phyloP scores from a whole-genome alignment of 2,113 vertebrate genomes.

The Megalops atlanticus region DNA sequence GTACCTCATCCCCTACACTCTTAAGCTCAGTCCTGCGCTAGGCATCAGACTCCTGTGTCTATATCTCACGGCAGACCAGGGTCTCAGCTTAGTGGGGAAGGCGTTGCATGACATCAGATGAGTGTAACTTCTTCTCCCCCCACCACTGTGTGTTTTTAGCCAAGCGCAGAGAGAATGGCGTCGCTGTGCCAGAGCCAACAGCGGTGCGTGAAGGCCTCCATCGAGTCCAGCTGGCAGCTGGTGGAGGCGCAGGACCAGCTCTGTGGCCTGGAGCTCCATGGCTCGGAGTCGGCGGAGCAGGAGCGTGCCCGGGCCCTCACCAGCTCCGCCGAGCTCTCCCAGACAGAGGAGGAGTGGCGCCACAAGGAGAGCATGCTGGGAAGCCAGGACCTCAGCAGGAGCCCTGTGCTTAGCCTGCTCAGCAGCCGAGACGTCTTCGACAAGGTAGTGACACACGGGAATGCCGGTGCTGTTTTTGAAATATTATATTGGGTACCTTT shows the following conservation, averaged over 20 bases:
- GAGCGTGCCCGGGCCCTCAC: constrained; percentile 81
- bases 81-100: background rate
- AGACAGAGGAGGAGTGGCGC: constrained; percentile 90
- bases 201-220: constrained; percentile 85
- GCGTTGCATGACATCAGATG: background rate
- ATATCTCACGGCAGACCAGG: background rate
- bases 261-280: constrained; percentile 86
- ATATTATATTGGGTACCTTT: background rate
- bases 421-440: constrained; percentile 91
- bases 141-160: constrained; percentile 48
- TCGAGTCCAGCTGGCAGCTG: constrained; percentile 89
- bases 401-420: constrained; percentile 73
- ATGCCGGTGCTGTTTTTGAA: background rate
- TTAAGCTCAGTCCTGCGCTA: background rate
- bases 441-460: constrained; percentile 72
- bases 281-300: constrained; percentile 90
- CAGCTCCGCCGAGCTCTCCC: constrained; percentile 79
- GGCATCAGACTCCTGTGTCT: background rate
- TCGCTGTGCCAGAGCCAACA: constrained; percentile 86
- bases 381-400: constrained; percentile 72
- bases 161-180: constrained; percentile 76
- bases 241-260: constrained; percentile 95
- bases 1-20: background rate
- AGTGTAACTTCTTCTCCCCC: background rate
- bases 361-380: constrained; percentile 89